Evolutionary conservation across 2,797 vertebrate genomes (phyloP).

Genomic region (Salarias fasciatus): DNA sequence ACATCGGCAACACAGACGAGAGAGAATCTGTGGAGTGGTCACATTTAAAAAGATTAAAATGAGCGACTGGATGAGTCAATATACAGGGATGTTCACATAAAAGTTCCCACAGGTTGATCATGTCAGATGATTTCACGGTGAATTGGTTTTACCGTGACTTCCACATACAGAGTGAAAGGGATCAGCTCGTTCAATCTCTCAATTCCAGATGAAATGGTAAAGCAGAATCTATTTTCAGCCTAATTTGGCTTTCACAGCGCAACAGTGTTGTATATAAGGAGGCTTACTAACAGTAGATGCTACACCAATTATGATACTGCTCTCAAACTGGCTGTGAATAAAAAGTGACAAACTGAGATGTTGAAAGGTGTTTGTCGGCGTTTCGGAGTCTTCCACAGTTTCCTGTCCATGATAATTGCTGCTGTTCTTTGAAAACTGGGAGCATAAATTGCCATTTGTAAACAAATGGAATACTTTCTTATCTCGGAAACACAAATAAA

Average conservation of each 20-base stretch:
- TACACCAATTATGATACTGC: not conserved
- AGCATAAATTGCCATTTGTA: constrained; percentile 28
- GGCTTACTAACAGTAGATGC: not conserved
- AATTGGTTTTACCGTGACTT: constrained; percentile 18
- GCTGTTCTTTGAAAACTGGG: constrained; percentile 26
- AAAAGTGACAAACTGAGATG: constrained; percentile 1
- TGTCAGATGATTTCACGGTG: constrained; percentile 24
- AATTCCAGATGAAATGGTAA: constrained; percentile 12
- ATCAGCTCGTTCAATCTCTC: constrained; percentile 19
- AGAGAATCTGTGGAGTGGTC: constrained; percentile 1
- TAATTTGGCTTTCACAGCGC: constrained; percentile 27
- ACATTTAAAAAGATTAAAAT: constrained; percentile 1
- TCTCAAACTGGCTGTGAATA: constrained; percentile 13
- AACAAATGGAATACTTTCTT: constrained; percentile 22
- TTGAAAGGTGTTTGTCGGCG: not conserved
- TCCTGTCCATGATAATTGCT: constrained; percentile 15
- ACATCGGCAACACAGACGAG: too few species aligned
- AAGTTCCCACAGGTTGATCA: not conserved
- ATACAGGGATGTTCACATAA: not conserved
- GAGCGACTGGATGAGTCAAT: constrained; percentile 3
- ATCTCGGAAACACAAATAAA: constrained; percentile 23
- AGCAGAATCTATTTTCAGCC: constrained; percentile 18
- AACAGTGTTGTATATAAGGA: constrained; percentile 21
- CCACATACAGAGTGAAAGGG: constrained; percentile 23
- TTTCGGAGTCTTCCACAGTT: not conserved